These are phyloP conservation scores for Calyptomena viridis DNA, from an alignment of 2,113 vertebrate species.

Conservation along the genomic window DNA sequence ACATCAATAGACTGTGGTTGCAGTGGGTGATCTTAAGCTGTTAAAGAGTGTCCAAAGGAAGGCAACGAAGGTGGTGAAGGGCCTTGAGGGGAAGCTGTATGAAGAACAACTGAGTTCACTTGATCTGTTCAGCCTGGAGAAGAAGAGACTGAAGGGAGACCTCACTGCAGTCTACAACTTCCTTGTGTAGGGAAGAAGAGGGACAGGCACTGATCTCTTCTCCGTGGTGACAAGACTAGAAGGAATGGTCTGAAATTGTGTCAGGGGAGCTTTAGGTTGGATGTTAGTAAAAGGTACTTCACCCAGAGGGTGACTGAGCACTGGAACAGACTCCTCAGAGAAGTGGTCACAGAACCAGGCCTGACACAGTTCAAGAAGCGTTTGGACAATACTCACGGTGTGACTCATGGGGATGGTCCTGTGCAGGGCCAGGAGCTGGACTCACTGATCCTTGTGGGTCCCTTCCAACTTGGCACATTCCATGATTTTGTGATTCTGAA, in stretches of 20 bases:
- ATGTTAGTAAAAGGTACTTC: neutral
- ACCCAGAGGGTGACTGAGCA: neutral
- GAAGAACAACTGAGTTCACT: no score
- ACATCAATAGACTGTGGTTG: neutral
- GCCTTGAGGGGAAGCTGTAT: no score
- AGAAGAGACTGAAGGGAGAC: neutral
- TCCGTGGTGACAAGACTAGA: neutral
- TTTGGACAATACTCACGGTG: neutral
- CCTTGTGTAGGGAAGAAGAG: no score
- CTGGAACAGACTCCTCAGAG: neutral
- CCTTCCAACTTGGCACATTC: neutral
- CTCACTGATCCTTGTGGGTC: neutral
- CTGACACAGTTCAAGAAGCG: neutral
- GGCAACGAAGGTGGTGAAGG: no score
- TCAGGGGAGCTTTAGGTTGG: neutral
- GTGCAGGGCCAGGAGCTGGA: neutral
- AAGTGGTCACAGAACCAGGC: neutral
- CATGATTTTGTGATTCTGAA: neutral
- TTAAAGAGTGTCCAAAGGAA: no score
- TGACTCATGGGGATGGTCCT: neutral
- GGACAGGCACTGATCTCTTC: no score
- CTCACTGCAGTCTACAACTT: neutral
- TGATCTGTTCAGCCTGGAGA: no score
- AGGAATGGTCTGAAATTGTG: neutral
- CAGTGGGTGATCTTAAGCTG: no score